Base-by-base conservation (phyloP, 2,113 vertebrate species). In the Oncorhynchus tshawytscha region DNA sequence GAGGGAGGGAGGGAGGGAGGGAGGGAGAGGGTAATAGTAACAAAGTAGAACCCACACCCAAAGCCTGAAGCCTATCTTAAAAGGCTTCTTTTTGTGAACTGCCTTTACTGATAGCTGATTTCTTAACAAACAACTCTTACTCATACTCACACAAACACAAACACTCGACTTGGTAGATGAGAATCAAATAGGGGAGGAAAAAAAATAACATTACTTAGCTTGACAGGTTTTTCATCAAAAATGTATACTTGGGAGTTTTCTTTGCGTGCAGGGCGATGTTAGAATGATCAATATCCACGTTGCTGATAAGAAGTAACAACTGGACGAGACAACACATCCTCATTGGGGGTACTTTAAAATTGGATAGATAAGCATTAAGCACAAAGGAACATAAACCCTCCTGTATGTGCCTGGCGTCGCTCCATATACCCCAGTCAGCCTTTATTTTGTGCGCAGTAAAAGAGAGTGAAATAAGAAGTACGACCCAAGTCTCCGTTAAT, bases 1-100 rank as follows among this genome's bases (percentile, higher is more conserved):
- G 39, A 45, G 39, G 0, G 2, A 54, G 51, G 3, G 27, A 27
- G 27, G 2, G 27, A 54, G 49, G 4, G 78, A 75, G 75, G 74
- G 72, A 83, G 80, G 79, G 67, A 18, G 73, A 81, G 85, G 71
- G 34, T 34, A 34, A 34, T 34, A 78, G 87, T 82, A 76, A 72
- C 75, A 54, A 18, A 16, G 51, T 54, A 54, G 15, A 54, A 89
- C 89, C 88, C 92, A 92, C 91, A 89, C 90, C 90, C 91, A 89
- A 89, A 90, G 75, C 73, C 69, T 76, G 79, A 76, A 76, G 62
- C 75, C 79, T 80, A 39, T 67, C 49, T 60, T 27, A 67, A 67
- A 11, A 67, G 25, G 24, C 9, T 51, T 51, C 3, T 27, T 27
- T 27, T 27, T 27, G 27, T 27, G 27, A 84, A 82, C 75, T 76